Base-by-base conservation (phyloP, 2,888 invertebrate genomes). In the Yponomeuta malinellus region DNA sequence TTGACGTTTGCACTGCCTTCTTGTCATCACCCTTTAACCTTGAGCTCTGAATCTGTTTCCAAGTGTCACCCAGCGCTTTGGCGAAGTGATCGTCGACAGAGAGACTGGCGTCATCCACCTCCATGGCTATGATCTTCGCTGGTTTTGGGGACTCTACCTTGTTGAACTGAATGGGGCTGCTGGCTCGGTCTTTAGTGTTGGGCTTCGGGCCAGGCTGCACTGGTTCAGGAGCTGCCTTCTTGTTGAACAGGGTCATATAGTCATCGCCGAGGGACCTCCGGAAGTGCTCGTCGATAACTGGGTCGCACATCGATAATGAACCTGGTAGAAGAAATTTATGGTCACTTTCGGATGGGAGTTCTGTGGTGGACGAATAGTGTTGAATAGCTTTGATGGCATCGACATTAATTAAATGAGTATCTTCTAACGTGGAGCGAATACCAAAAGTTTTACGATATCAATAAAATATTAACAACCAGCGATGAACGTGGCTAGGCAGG, bases 261-360 rank as follows among this genome's bases (percentile, higher is more conserved):
- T 96, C 95, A 77, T 96, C 95, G 72, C 98, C 98, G 74, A 98
- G 93, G 1, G 98, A 98, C 74, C 98, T 95, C 72, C 98, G 94
- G 90, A 98, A 98, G 89, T 98, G 98, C 84, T 98, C 98, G 88
- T 98, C 98, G 80, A 98, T 98, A 71, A 97, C 97, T 12, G 97
- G 97, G 87, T 98, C 98, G 87, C 97, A 96, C 93, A 95, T 95
- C 15, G 95, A 95, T 83, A 95, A 94, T 63, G 94, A 94, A 79
- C 95, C 95, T 95, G 87, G 48, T 81, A 83, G 71, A 65, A 68
- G 66, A 59, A 59, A 59, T 59, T 59, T 15, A 59, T 71, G 29
- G 63, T 68, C 9, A 43, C 43, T 43, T 43, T 43, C 43, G 9
- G 52, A 15, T 59, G 3, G 12, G 15, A 15, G 15, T 59, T 59